phyloP scores from a whole-genome alignment of 2,113 vertebrate species.

The Herpetotheres cachinnans region DNA sequence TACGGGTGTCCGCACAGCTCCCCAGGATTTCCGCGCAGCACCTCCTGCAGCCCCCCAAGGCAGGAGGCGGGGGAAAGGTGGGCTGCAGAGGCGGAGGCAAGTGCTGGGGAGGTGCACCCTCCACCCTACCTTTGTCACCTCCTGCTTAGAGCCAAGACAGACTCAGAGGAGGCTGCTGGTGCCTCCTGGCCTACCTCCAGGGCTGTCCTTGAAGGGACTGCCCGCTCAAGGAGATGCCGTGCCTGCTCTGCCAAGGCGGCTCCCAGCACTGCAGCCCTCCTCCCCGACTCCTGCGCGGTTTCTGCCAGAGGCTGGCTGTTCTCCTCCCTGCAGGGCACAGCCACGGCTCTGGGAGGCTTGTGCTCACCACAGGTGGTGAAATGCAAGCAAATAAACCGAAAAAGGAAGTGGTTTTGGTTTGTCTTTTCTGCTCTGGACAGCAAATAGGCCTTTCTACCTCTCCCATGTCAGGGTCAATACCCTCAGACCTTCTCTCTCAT shows the following conservation, averaged over 20 bases:
- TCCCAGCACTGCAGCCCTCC: background rate
- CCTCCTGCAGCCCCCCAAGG: background rate
- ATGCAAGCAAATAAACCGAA: background rate
- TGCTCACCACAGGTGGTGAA: background rate
- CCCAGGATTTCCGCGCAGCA: background rate
- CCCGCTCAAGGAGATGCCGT: background rate
- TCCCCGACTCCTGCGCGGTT: background rate
- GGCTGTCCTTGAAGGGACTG: background rate
- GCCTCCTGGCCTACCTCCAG: background rate
- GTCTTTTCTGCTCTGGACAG: background rate
- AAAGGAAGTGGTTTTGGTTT: accelerated
- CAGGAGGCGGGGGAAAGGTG: background rate
- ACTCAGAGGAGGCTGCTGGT: background rate
- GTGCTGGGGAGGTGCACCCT: background rate
- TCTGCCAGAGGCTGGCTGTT: background rate
- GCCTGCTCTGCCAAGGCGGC: background rate
- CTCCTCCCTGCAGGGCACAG: background rate
- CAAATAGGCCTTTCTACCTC: background rate
- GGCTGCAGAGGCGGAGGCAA: background rate
- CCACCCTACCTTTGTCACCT: background rate
- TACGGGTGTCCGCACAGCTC: accelerated
- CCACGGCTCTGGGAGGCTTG: background rate
- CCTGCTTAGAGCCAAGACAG: background rate
- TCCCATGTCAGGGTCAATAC: background rate
- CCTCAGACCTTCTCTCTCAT: background rate